Evolutionary conservation across 2,113 vertebrate species (phyloP).

Genomic region (Gnathonemus echidnorhynchus): DNA sequence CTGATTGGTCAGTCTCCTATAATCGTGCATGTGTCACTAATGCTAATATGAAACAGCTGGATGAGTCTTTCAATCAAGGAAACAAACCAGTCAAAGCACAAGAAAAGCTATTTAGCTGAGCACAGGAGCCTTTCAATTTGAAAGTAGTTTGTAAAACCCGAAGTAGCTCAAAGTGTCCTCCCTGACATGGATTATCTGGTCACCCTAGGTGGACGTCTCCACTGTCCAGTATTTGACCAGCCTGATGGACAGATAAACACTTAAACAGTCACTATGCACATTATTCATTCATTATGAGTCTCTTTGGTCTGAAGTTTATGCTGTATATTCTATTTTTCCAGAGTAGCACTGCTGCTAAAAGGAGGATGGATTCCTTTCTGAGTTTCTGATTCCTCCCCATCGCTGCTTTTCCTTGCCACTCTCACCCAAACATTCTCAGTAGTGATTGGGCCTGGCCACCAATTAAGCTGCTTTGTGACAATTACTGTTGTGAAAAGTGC

Average conservation of each 20-base stretch:
- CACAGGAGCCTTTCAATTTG: no score
- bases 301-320: neutral
- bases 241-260: neutral
- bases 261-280: neutral
- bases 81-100: no score
- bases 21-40: no score
- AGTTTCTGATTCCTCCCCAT: neutral
- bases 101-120: no score
- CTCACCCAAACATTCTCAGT: neutral
- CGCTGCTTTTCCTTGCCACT: neutral
- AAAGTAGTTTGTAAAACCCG: no score
- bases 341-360: neutral
- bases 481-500: neutral
- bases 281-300: neutral
- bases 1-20: no score
- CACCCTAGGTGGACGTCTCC: neutral
- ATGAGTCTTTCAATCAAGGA: no score
- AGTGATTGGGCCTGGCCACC: neutral
- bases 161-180: no score
- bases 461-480: neutral
- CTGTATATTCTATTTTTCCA: neutral
- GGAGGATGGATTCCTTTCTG: neutral
- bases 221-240: neutral
- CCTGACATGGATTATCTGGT: no score
- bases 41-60: no score